Percentiles rank a stretch among this genome's conserved stretches.
These are phyloP conservation scores for Scolopax rusticola DNA, from an alignment of 2,797 vertebrate genomes.

Conservation along the genomic window DNA sequence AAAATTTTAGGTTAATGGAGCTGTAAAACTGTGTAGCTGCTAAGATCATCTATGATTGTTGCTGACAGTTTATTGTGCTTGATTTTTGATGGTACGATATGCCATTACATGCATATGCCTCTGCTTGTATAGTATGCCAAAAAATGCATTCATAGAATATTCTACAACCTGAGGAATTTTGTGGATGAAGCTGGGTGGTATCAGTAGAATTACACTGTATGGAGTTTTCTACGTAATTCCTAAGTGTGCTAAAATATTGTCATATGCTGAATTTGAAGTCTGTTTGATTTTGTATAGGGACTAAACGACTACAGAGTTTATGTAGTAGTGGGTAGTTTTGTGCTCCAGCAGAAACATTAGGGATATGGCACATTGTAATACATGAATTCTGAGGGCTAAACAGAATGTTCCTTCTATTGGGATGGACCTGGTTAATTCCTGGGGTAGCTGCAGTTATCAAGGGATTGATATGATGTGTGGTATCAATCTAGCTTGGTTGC, in stretches of 20 bases:
- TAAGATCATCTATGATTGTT: neutral
- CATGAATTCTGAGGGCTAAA: neutral
- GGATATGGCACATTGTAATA: fast-evolving
- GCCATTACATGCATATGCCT: neutral
- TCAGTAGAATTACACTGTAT: neutral
- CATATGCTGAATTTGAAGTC: neutral
- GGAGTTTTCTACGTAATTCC: neutral
- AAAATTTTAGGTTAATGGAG: neutral
- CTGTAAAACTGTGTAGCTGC: neutral
- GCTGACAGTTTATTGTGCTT: neutral
- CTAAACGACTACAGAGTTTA: neutral
- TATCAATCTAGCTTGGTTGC: neutral
- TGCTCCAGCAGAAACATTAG: neutral
- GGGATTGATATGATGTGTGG: fast-evolving
- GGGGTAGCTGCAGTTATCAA: neutral
- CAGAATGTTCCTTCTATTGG: neutral
- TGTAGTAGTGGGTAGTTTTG: neutral
- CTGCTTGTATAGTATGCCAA: neutral
- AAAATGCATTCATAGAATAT: neutral
- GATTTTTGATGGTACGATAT: neutral
- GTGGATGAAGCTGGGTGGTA: neutral
- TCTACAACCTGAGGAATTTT: neutral
- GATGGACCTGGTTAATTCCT: neutral
- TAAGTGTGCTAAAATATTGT: neutral
- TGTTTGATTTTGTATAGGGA: neutral